These are phyloP conservation scores for Chelonia mydas DNA, from an alignment of 2,797 vertebrate genomes.

Conservation along the genomic window DNA sequence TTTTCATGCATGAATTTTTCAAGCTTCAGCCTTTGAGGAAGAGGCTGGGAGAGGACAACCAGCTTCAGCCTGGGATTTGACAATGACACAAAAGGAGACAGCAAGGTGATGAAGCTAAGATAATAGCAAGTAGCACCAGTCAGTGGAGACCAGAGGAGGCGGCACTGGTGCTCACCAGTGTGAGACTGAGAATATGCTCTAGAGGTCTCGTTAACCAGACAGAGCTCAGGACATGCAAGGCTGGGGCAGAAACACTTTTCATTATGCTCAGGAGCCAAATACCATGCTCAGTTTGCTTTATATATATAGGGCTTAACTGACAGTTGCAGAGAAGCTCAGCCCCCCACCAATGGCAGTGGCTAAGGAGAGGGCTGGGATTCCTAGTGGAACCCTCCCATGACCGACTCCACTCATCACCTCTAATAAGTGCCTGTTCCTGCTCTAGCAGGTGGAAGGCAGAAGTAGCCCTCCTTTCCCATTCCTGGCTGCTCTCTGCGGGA, in stretches of 20 bases:
- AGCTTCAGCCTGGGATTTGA: background rate
- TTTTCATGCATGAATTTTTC: background rate
- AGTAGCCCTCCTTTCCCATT: no score
- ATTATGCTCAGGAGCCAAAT: background rate
- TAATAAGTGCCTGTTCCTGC: background rate
- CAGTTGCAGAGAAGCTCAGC: background rate
- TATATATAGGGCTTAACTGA: background rate
- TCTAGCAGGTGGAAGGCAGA: background rate
- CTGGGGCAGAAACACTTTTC: background rate
- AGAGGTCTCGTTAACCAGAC: background rate
- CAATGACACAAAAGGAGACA: background rate
- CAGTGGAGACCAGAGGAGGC: background rate
- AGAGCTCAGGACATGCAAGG: background rate
- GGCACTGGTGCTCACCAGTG: no score
- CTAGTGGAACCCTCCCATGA: background rate
- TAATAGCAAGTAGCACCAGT: no score
- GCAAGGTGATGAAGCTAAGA: background rate
- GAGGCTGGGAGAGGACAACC: background rate
- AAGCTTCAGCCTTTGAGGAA: background rate
- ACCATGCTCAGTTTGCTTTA: background rate
- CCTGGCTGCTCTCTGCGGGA: background rate
- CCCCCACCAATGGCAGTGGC: background rate
- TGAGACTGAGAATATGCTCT: background rate
- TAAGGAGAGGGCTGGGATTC: background rate
- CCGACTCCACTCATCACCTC: background rate